A percentile compares a stretch with the other conserved stretches of the same genome.
These are phyloP conservation scores for Ganaspis brasiliensis DNA, from an alignment of 2,888 invertebrate genomes.

Conservation along the genomic window DNA sequence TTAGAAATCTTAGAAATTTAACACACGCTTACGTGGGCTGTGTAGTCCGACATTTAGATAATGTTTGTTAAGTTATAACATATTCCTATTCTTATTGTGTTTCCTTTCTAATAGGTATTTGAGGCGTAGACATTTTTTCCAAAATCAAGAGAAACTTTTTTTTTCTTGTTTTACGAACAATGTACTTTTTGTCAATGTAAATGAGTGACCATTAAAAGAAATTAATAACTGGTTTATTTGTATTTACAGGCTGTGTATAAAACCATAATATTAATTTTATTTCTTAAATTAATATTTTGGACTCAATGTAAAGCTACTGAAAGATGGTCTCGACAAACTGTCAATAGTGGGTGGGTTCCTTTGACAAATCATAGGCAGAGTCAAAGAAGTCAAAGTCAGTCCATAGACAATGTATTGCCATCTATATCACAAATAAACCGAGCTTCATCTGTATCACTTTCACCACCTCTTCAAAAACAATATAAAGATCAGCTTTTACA, in stretches of 20 bases:
- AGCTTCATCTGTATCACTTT: constrained; percentile 66
- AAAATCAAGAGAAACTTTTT: no score
- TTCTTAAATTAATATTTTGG: constrained; percentile 67
- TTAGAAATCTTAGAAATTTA: no score
- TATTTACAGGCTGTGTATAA: constrained; percentile 71
- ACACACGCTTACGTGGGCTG: no score
- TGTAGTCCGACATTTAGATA: no score
- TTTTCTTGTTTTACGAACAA: no score
- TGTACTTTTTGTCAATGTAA: no score
- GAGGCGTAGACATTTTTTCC: no score
- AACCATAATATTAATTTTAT: constrained; percentile 64
- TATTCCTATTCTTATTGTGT: no score
- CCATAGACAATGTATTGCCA: constrained; percentile 55
- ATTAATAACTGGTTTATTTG: not conserved
- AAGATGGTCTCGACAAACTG: constrained; percentile 78
- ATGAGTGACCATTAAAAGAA: no score
- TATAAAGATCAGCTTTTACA: constrained; percentile 77
- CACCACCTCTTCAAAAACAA: constrained; percentile 76
- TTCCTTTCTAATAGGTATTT: no score
- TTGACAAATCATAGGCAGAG: constrained; percentile 71
- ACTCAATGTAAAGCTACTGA: constrained; percentile 64
- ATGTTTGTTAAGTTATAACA: no score
- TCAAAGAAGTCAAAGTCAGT: constrained; percentile 62
- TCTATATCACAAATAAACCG: constrained; percentile 54
- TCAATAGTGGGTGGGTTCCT: constrained; percentile 79